Evolutionary conservation across 2,888 invertebrate species (phyloP), one percentile per base, ranked within the genome.

Genomic region (Eulithis prunata): DNA sequence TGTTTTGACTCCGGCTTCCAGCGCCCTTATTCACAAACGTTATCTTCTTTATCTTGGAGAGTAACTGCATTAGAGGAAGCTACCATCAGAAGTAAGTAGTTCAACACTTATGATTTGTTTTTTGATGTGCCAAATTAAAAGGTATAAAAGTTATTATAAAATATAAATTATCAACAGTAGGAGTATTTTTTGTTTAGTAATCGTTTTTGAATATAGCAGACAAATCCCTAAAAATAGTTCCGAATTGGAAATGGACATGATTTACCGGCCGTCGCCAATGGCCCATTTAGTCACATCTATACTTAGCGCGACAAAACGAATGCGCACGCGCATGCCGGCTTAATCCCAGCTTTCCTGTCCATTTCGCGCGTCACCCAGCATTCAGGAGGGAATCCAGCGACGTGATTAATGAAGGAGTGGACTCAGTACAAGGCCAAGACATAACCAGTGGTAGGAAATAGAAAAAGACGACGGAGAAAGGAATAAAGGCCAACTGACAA

Each of bases 331-430:
- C 78, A 77, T 72, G 66, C 77, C 73, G 63, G n/a, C 66, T 71
- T 85, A 82, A 86, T 83, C 84, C 81, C 64, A 73, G 73, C 77
- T 81, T 82, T 82, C 84, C 84, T 82, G 83, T 74, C 77, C 80
- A 77, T 80, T 83, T 76, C 71, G 75, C 78, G 75, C 76, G 80
- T 64, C 64, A 64, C 55, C 14, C 38, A 38, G 36, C 41, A 13
- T 12, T 6, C 14, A 41, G 36, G 36, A 36, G n/a, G 54, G 64
- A 64, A 68, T 68, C 57, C 57, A 36, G 13, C 12, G 47, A 11
- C 36, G 55, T 56, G 59, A 66, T 66, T 59, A 62, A 49, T 47
- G 28, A 21, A 41, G 57, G 52, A 62, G 57, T 46, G 38, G 55
- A 47, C 38, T 28, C 10, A 28, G 41, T 53, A 13, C 32, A 36